These are phyloP conservation scores for Cacoxenus indagator DNA, from an alignment of 2,888 invertebrate species.

Conservation along the genomic window DNA sequence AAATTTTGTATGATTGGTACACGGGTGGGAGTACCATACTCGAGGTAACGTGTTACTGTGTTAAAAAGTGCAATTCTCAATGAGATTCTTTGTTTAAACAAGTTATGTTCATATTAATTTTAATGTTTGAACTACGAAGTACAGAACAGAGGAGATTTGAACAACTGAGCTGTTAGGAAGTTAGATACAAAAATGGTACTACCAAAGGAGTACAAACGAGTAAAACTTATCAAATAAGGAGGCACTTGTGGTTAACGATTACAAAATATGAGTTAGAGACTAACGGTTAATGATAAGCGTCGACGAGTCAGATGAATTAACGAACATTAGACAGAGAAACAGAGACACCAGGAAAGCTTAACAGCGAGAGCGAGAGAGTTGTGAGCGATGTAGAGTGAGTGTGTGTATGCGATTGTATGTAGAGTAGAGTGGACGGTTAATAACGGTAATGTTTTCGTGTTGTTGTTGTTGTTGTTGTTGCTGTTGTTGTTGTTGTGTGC, in stretches of 20 bases:
- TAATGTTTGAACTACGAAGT: no score
- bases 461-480: constrained; percentile 8
- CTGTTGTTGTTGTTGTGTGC: constrained; percentile 39
- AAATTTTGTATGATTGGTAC: no score
- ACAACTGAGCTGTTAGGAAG: no score
- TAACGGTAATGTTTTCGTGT: constrained; percentile 12
- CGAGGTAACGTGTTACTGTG: no score
- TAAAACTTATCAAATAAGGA: constrained; percentile 27
- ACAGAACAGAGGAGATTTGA: no score
- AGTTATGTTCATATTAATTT: no score
- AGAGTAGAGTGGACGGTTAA: constrained; percentile 23
- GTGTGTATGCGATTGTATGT: neutral
- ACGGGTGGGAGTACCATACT: no score
- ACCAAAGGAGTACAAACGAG: no score
- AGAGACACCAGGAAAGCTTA: neutral
- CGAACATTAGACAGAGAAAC: neutral
- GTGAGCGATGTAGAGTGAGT: neutral
- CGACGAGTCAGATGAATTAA: constrained; percentile 27
- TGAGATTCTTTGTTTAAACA: no score
- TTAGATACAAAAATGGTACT: no score
- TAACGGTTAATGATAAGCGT: constrained; percentile 25
- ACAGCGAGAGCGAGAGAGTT: neutral
- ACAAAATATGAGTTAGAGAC: neutral
- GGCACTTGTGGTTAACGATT: constrained; percentile 15
- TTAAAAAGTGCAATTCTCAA: no score